Evolutionary conservation across 2,113 vertebrate genomes (phyloP), one percentile per base, ranked within the genome.

Genomic region (Ptilorrhoa leucosticta): DNA sequence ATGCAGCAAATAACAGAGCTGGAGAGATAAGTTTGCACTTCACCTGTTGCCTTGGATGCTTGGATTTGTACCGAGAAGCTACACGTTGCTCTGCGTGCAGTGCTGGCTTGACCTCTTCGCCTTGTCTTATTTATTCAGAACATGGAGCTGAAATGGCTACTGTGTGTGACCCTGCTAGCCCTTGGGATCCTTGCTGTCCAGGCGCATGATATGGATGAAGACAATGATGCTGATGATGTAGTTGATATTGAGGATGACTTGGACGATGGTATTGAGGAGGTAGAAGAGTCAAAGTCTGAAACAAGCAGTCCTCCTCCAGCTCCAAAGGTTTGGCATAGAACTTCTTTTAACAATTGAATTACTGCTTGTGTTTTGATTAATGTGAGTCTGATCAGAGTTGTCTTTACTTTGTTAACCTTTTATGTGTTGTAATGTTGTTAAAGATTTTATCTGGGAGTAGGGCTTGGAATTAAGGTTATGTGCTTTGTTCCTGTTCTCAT

Each of bases 71-170:
- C 39, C 0, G 2, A 51, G 76, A 45, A 54, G 51, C n/a, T 51
- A 1, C 3, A 2, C 12, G 13, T 58, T 1, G 2, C 53, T 77
- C 47, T 71, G 35, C 0, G 0, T 53, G 68, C 51, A 33, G 54
- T 10, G 11, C 44, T 87, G 86, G 8, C 33, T 35, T 95, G 24
- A 93, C 66, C 35, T 35, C n/a, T 89, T 45, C 69, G 27, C 57
- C 50, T 64, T 93, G 16, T 83, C 45, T 78, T 19, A 45, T 58
- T 88, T 78, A 19, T 61, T 50, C 96, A 99, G 99, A 98, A 90
- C 77, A 99, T 99, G 99, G 98, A 98, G 97, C 97, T 98, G 77
- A 99, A 98, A 94, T 96, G 98, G 95, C 97, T 98, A 30, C 96
- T 99, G 69, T 98, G 87, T 45, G 58, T 99, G 94, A 96, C 96